These are phyloP conservation scores for Ceratina calcarata DNA, from an alignment of 1,140 invertebrate genomes.

Conservation along the genomic window DNA sequence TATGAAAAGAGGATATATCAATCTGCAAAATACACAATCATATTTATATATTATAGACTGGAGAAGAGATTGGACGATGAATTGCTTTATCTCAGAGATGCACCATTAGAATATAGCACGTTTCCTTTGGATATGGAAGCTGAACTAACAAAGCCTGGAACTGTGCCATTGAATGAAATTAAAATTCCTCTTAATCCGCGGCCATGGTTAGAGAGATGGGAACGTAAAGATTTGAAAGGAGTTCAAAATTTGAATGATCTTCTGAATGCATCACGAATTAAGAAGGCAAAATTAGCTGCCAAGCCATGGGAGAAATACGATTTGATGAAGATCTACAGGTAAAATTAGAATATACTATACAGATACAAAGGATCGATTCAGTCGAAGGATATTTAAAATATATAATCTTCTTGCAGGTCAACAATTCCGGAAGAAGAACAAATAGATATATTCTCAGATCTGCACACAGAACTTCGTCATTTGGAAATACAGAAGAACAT, in stretches of 20 bases:
- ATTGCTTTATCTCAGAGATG: conserved; percentile 95
- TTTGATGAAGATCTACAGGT: conserved; percentile 96
- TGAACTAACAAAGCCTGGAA: conserved; percentile 88
- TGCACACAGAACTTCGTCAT: conserved; percentile 87
- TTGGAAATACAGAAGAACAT: conserved; percentile 85
- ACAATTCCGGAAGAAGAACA: conserved; percentile 94
- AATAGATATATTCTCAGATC: conserved; percentile 90
- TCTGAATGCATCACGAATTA: conserved; percentile 81
- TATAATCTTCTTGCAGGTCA: conserved; percentile 78
- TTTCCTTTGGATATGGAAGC: conserved; percentile 95
- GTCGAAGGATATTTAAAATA: not conserved
- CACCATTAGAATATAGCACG: conserved; percentile 95
- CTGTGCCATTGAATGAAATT: conserved; percentile 92
- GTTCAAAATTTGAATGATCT: conserved; percentile 82
- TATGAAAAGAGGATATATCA: not conserved
- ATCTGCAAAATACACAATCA: not conserved
- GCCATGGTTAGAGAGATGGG: conserved; percentile 94
- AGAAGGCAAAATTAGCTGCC: conserved; percentile 81
- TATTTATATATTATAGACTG: conserved; percentile 84
- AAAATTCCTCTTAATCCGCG: conserved; percentile 91
- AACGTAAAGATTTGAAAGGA: conserved; percentile 89
- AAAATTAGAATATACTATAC: conserved; percentile 57
- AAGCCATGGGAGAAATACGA: conserved; percentile 95
- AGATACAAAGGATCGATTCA: conserved; percentile 18
- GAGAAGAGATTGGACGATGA: conserved; percentile 97